Percentiles rank a stretch among this genome's conserved stretches.
phyloP scores from a whole-genome alignment of 35 echinoderm and acorn worm species.

The Amphiura filiformis region DNA sequence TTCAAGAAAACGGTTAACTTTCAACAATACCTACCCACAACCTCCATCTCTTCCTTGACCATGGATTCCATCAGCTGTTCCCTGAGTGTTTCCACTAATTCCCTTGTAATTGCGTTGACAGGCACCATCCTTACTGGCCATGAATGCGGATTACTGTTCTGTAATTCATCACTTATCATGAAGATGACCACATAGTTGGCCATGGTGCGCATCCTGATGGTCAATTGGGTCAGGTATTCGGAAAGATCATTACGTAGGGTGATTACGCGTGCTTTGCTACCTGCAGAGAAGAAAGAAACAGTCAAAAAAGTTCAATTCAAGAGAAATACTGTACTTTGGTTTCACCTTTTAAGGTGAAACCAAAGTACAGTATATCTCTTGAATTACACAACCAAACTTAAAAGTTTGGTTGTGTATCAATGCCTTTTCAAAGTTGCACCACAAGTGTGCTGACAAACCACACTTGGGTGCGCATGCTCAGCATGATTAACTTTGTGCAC shows the following conservation, averaged over 20 bases:
- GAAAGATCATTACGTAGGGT: not conserved
- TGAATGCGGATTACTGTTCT: not conserved
- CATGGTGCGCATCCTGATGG: not conserved
- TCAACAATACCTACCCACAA: not conserved
- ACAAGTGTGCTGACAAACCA: no score
- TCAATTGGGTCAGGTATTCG: not conserved
- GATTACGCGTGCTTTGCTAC: not conserved
- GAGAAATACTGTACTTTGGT: no score
- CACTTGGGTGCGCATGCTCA: no score
- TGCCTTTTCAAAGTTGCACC: no score
- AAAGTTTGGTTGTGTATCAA: no score
- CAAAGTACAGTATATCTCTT: no score
- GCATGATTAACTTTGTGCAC: no score
- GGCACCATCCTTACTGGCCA: not conserved
- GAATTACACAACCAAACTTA: no score
- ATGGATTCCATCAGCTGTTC: not conserved
- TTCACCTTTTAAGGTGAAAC: no score
- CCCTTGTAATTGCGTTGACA: not conserved
- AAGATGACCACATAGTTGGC: not conserved
- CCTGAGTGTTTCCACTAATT: not conserved
- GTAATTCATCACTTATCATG: not conserved
- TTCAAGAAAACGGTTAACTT: no score
- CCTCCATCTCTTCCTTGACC: not conserved
- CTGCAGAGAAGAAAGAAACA: no score
- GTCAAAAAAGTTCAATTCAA: no score